A percentile compares a stretch with the other conserved stretches of the same genome.
These are phyloP conservation scores for Hippopotamus amphibius DNA, from an alignment of 2,113 vertebrate species.

Conservation along the genomic window DNA sequence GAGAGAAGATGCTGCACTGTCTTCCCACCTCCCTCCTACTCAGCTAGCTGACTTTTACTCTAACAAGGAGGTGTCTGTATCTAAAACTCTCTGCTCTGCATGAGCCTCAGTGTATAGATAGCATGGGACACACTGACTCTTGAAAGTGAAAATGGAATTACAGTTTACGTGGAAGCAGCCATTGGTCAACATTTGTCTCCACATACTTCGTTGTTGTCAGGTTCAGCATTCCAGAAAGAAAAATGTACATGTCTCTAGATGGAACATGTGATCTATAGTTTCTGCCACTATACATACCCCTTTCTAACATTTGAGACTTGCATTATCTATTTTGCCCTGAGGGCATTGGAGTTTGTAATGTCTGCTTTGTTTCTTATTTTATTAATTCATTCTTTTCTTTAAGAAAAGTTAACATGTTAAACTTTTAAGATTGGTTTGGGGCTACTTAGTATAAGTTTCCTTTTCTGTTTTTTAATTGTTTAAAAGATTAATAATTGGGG, in stretches of 20 bases:
- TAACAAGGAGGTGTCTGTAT: background rate
- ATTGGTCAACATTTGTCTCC: background rate
- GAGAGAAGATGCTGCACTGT: background rate
- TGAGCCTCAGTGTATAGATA: background rate
- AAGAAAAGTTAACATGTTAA: constrained; percentile 14
- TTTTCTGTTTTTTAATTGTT: constrained; percentile 50
- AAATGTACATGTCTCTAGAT: background rate
- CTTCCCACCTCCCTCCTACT: background rate
- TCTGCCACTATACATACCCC: background rate
- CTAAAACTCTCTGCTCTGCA: background rate
- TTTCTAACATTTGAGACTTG: background rate
- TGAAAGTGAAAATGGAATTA: background rate
- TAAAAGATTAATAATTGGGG: background rate
- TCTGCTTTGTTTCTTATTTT: background rate
- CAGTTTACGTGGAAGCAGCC: background rate
- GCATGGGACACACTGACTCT: background rate
- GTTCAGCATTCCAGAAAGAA: background rate
- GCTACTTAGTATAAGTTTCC: background rate
- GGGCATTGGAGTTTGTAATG: background rate
- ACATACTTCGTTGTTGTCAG: constrained; percentile 16
- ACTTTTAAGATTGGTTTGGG: constrained; percentile 13
- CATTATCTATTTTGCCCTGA: constrained; percentile 1
- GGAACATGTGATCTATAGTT: background rate
- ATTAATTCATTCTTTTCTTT: background rate
- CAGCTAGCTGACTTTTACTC: background rate